Evolutionary conservation across 2,797 vertebrate genomes (phyloP).

Genomic region (Micrastur ruficollis): DNA sequence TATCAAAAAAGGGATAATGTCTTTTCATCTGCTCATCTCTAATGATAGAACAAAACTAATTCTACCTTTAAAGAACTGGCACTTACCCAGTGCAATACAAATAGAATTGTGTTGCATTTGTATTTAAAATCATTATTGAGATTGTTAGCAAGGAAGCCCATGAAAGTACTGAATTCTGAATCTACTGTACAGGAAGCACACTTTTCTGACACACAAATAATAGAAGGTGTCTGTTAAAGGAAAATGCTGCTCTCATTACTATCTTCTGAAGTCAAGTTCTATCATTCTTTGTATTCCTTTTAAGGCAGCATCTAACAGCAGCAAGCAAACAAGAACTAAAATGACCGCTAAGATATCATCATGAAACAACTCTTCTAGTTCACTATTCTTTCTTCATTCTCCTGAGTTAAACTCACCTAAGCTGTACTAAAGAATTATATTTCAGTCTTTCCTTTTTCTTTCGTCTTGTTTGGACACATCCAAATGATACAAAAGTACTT

Average conservation of each 20-base stretch:
- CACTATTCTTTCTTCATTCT: background rate
- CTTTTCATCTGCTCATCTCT: background rate
- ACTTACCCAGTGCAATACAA: background rate
- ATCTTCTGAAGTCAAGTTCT: background rate
- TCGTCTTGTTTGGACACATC: background rate
- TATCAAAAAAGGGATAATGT: background rate
- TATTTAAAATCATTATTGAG: background rate
- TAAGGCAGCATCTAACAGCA: background rate
- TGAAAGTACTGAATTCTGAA: background rate
- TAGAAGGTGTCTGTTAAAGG: background rate
- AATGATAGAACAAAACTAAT: background rate
- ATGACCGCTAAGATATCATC: background rate
- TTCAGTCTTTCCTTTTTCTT: background rate
- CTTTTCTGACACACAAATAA: background rate
- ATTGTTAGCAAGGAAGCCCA: background rate
- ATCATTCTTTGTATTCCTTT: background rate
- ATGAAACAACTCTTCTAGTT: background rate
- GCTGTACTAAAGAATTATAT: background rate
- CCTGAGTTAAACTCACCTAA: background rate
- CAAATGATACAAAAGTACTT: background rate
- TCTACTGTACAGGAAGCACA: background rate
- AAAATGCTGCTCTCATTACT: background rate
- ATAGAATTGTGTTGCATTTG: background rate
- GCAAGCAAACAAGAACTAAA: background rate
- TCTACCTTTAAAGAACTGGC: background rate